phyloP scores from a whole-genome alignment of 2,888 invertebrate species.

The Dicranocentrus wangi region DNA sequence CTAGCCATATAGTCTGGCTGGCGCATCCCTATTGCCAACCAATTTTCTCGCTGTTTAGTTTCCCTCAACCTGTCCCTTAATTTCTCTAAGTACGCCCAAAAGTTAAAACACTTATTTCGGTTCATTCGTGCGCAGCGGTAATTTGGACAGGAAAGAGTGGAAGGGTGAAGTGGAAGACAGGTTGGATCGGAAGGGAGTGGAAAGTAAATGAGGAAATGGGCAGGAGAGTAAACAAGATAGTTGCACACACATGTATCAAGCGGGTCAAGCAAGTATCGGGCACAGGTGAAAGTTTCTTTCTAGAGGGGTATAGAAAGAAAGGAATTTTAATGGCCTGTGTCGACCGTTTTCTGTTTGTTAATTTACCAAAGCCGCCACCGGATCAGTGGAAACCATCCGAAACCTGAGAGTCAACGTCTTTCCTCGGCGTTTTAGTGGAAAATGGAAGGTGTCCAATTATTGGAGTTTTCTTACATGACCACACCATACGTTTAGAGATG shows the following conservation, averaged over 20 bases:
- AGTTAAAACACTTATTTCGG: constrained; percentile 43
- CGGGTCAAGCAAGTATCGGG: neutral
- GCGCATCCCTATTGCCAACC: constrained; percentile 18
- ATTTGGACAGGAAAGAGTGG: constrained; percentile 39
- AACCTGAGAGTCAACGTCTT: too few relatives aligned
- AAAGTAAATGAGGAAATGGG: neutral
- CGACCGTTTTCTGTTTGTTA: too few relatives aligned
- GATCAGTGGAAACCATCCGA: too few relatives aligned
- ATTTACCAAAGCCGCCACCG: too few relatives aligned
- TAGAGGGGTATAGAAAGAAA: neutral
- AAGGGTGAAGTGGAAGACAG: neutral
- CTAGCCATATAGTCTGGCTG: neutral
- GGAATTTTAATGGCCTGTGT: neutral
- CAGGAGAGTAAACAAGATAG: constrained; percentile 27
- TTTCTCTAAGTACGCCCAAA: constrained; percentile 33
- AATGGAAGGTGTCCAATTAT: too few relatives aligned
- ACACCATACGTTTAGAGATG: neutral
- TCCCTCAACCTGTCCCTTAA: constrained; percentile 18
- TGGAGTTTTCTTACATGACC: too few relatives aligned
- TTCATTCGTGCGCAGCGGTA: constrained; percentile 47
- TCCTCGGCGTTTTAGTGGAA: too few relatives aligned
- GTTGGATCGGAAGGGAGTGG: neutral
- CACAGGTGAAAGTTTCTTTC: neutral
- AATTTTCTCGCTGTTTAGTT: constrained; percentile 27
- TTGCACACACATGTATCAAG: neutral